Percentiles rank a stretch among this genome's conserved stretches.
These are phyloP conservation scores for Trachelipus rathkii DNA, from an alignment of 1,140 invertebrate genomes.

Conservation along the genomic window DNA sequence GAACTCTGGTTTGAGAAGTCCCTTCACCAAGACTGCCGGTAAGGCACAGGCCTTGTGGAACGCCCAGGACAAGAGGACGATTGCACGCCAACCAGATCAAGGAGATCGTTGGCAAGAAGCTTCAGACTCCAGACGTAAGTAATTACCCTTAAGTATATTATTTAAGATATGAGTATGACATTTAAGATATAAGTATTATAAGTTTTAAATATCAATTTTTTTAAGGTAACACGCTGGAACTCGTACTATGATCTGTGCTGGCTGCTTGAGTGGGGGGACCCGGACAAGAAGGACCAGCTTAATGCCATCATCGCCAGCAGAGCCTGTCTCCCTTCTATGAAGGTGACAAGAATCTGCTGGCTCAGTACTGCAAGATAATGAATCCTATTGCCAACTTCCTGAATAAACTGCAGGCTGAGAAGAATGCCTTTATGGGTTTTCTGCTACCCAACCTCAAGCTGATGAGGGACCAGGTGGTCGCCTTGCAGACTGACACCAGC, in stretches of 20 bases:
- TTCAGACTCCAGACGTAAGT: conserved; percentile 1
- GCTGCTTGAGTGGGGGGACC: conserved; percentile 16
- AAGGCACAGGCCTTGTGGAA: conserved; percentile 29
- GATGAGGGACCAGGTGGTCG: conserved; percentile 3
- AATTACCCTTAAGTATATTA: conserved; percentile 1
- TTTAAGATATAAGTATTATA: conserved; percentile 18
- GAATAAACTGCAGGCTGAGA: conserved; percentile 26
- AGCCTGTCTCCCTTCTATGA: conserved; percentile 19
- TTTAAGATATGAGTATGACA: neutral
- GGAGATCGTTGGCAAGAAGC: neutral
- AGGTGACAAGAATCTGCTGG: conserved; percentile 22
- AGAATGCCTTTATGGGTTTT: conserved; percentile 23
- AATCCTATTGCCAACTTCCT: conserved; percentile 24
- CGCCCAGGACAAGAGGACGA: conserved; percentile 20
- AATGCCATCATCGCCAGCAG: conserved; percentile 20
- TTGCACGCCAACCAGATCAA: conserved; percentile 20
- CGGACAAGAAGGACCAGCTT: conserved; percentile 23
- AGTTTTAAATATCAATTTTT: neutral
- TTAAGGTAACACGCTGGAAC: conserved; percentile 28
- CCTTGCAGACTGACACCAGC: neutral
- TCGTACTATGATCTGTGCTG: conserved; percentile 29
- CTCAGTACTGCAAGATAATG: conserved; percentile 24
- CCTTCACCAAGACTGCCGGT: conserved; percentile 12
- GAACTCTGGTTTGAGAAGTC: conserved; percentile 8
- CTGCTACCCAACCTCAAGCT: conserved; percentile 28